These are phyloP conservation scores for Xyliphius kryptos DNA, from an alignment of 2,113 vertebrate genomes.

Conservation along the genomic window DNA sequence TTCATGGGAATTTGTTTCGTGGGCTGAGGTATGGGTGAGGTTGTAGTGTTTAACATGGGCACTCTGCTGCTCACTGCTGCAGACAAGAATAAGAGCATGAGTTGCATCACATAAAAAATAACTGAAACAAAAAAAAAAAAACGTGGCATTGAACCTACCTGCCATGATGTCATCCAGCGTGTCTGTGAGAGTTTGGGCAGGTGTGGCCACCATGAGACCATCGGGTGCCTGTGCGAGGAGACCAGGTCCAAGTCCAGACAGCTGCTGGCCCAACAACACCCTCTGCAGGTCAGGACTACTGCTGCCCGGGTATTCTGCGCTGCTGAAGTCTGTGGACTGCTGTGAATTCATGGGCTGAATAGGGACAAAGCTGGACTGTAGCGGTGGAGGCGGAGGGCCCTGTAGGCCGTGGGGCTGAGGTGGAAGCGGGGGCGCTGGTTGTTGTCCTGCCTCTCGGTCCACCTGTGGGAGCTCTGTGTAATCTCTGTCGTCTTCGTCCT, in stretches of 20 bases:
- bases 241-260: slow-evolving; percentile 81
- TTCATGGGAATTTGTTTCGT: slow-evolving; percentile 71
- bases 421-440: slow-evolving; percentile 56
- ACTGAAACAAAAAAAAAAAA: too few relatives aligned
- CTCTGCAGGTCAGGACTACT: slow-evolving; percentile 88
- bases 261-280: slow-evolving; percentile 86
- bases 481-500: slow-evolving; percentile 68
- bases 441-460: slow-evolving; percentile 74
- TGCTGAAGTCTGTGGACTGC: slow-evolving; percentile 78
- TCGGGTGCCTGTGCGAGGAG: slow-evolving; percentile 87
- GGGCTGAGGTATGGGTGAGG: slow-evolving; percentile 75
- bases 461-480: slow-evolving; percentile 87
- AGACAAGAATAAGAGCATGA: slow-evolving; percentile 36
- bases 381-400: slow-evolving; percentile 58
- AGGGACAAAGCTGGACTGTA: slow-evolving; percentile 80
- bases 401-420: slow-evolving; percentile 64
- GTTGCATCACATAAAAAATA: too few relatives aligned
- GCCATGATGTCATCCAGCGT: slow-evolving; percentile 99
- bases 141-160: too few relatives aligned
- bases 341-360: slow-evolving; percentile 81
- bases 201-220: slow-evolving; percentile 86
- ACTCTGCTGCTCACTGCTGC: slow-evolving; percentile 92
- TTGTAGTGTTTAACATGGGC: slow-evolving; percentile 77
- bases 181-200: slow-evolving; percentile 93
- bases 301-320: slow-evolving; percentile 79